phyloP scores from a whole-genome alignment of 2,113 vertebrate genomes.

The Mastomys natalensis region DNA sequence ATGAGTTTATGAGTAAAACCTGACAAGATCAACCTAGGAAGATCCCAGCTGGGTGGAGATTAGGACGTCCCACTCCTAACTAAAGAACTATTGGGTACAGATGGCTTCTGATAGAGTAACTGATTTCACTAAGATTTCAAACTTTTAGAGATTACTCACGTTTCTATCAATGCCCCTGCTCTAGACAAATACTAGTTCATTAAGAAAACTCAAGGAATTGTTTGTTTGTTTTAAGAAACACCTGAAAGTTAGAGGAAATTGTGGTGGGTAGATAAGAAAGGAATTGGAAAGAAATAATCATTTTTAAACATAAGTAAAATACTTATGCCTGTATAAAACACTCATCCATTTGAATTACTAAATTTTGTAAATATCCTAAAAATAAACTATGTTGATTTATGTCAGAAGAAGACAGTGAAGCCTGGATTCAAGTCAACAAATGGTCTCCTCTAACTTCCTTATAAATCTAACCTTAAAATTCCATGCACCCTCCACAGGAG shows the following conservation, averaged over 20 bases:
- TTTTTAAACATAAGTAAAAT: background rate
- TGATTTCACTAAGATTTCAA: background rate
- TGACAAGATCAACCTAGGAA: background rate
- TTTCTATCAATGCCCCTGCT: background rate
- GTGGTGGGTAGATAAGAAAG: background rate
- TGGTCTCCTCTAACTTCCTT: background rate
- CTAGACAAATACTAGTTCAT: background rate
- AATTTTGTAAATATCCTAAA: background rate
- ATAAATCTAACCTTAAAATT: background rate
- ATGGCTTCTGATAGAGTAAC: background rate
- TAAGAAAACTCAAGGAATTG: too few species aligned
- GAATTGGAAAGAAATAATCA: background rate
- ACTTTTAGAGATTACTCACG: background rate
- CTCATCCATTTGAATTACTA: background rate
- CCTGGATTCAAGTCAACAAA: too few species aligned
- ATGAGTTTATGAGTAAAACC: background rate
- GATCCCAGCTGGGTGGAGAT: background rate
- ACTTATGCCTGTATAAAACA: background rate
- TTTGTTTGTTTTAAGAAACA: background rate
- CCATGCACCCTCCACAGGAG: background rate
- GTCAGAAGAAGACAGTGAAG: too few species aligned
- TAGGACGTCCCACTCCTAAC: background rate
- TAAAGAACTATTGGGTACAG: background rate
- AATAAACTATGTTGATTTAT: too few species aligned
- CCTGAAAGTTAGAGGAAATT: background rate